Conservation (phyloP, 2,888 invertebrate species). For the Acanthosoma haemorrhoidale region DNA sequence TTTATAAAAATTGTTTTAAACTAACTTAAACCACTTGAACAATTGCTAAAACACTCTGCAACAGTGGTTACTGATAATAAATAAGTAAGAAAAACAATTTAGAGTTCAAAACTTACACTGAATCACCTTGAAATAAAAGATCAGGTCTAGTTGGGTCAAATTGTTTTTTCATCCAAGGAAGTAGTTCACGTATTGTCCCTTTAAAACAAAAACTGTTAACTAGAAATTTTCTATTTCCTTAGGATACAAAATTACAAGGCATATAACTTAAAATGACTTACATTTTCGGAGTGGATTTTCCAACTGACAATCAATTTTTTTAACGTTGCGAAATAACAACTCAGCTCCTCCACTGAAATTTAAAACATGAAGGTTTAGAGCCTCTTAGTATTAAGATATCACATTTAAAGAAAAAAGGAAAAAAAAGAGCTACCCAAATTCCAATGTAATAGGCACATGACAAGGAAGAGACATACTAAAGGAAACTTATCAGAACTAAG, state of each 20-base stretch:
- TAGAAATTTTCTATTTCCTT: too few species aligned
- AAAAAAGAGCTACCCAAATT: constrained; percentile 38
- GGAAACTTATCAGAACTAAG: background rate
- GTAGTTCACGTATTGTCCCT: constrained; percentile 67
- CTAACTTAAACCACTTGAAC: too few species aligned
- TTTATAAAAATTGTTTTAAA: too few species aligned
- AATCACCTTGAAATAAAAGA: constrained; percentile 55
- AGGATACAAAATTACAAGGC: too few species aligned
- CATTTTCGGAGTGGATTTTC: constrained; percentile 56
- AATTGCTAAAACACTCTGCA: too few species aligned
- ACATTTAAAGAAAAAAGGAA: too few species aligned
- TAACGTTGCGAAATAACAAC: constrained; percentile 77
- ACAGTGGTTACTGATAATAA: too few species aligned
- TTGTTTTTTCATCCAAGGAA: constrained; percentile 80
- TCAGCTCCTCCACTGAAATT: constrained; percentile 83
- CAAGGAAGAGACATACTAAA: too few species aligned
- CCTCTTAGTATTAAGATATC: too few species aligned
- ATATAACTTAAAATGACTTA: constrained; percentile 45
- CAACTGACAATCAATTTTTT: constrained; percentile 61
- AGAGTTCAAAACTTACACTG: constrained; percentile 49
- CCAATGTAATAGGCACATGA: constrained; percentile 31
- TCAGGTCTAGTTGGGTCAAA: constrained; percentile 79
- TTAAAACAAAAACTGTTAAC: constrained; percentile 27
- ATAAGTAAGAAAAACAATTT: too few species aligned
- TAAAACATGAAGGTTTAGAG: too few species aligned